Conservation (phyloP, 2,797 vertebrate genomes). For the Toxotes lorentzi region DNA sequence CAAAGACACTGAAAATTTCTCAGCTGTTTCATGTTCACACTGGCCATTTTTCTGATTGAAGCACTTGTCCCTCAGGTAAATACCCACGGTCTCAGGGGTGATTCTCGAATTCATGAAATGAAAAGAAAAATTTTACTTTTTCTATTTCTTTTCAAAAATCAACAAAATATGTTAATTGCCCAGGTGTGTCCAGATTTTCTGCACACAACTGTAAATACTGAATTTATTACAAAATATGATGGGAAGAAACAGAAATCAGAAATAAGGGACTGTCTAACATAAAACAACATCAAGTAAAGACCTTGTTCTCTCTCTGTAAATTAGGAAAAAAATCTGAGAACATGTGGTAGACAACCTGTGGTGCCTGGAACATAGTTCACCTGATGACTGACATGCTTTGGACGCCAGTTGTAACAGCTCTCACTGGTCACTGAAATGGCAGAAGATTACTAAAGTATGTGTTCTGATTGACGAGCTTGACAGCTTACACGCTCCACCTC, state of each 20-base stretch:
- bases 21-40: constrained; percentile 10
- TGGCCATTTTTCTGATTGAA: constrained; percentile 17
- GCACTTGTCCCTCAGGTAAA: neutral
- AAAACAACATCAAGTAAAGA: neutral
- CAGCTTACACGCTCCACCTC: constrained; percentile 53
- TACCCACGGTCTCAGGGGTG: neutral
- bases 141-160: neutral
- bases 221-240: too few species aligned
- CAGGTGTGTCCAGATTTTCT: too few species aligned
- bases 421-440: constrained; percentile 43
- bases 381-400: constrained; percentile 1
- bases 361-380: neutral
- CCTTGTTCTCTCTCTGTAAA: neutral
- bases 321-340: neutral
- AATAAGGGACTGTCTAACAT: neutral
- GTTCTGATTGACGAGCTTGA: constrained; percentile 57
- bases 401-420: constrained; percentile 10
- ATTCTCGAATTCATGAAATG: neutral
- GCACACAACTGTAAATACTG: too few species aligned
- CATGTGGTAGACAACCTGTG: neutral
- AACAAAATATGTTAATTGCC: neutral
- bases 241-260: neutral
- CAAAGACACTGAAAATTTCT: constrained; percentile 16
- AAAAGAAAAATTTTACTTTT: too few species aligned
- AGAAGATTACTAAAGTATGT: constrained; percentile 58